phyloP scores from a whole-genome alignment of 2,888 invertebrate genomes.

The Dynastes maya region DNA sequence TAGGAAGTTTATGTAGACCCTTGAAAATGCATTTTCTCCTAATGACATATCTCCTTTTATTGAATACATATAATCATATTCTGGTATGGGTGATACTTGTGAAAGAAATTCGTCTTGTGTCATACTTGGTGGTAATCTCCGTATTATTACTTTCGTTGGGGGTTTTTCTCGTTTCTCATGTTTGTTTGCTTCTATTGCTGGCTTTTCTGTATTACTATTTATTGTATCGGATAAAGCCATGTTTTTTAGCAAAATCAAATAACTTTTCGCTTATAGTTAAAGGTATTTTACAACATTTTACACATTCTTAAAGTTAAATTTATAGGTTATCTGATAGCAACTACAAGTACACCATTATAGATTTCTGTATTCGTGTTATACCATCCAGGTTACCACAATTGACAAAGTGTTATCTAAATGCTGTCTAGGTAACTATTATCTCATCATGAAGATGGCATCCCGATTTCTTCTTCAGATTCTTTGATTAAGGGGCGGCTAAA shows the following conservation, averaged over 20 bases:
- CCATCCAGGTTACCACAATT: too few relatives aligned
- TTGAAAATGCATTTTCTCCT: constrained; percentile 82
- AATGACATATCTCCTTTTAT: constrained; percentile 88
- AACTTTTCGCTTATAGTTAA: neutral
- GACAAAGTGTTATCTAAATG: too few relatives aligned
- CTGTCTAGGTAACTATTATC: too few relatives aligned
- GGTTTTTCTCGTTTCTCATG: constrained; percentile 78
- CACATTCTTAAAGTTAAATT: too few relatives aligned
- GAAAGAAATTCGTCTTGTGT: constrained; percentile 91
- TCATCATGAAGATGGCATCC: too few relatives aligned
- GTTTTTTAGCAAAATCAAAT: neutral
- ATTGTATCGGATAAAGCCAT: constrained; percentile 54
- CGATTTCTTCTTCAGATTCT: too few relatives aligned
- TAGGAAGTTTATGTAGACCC: constrained; percentile 93
- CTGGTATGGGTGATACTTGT: constrained; percentile 93
- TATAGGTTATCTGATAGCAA: neutral
- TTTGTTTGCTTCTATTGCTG: constrained; percentile 40
- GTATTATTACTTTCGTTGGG: constrained; percentile 84
- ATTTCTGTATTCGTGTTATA: too few relatives aligned
- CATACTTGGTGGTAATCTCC: constrained; percentile 93
- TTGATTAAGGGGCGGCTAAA: too few relatives aligned
- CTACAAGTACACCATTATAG: too few relatives aligned
- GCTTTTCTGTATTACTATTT: constrained; percentile 46
- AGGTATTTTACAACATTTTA: neutral
- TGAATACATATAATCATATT: constrained; percentile 91